Evolutionary conservation across 2,888 invertebrate genomes (phyloP).

Genomic region (Seladonia tumulorum): DNA sequence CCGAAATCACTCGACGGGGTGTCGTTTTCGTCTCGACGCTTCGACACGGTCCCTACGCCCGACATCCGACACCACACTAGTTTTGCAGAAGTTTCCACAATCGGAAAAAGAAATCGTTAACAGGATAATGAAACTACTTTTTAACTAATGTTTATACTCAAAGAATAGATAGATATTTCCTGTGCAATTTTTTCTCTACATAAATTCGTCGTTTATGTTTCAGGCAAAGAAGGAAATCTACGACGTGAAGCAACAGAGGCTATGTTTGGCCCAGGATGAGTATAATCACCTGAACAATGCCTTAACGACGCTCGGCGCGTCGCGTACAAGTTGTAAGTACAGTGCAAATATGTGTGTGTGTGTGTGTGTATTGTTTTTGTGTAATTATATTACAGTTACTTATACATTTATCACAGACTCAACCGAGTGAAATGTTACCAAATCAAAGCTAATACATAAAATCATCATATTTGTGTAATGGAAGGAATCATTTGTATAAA

Average conservation of each 20-base stretch:
- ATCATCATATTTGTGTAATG: neutral
- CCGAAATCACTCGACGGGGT: no score
- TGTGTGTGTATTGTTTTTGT: neutral
- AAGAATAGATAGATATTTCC: neutral
- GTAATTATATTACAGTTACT: neutral
- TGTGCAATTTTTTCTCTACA: neutral
- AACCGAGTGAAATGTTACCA: neutral
- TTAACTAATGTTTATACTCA: neutral
- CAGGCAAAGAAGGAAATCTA: slow-evolving; percentile 99
- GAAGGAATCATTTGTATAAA: no score
- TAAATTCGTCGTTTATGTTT: slow-evolving; percentile 67
- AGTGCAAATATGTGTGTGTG: neutral
- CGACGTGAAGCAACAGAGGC: slow-evolving; percentile 97
- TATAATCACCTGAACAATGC: slow-evolving; percentile 96
- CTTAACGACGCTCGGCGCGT: slow-evolving; percentile 92
- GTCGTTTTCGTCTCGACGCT: no score
- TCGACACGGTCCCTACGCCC: no score
- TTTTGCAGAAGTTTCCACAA: neutral
- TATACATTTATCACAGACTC: neutral
- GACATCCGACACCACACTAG: no score
- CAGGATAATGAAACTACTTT: neutral
- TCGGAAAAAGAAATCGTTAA: neutral
- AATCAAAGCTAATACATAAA: neutral
- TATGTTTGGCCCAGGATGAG: slow-evolving; percentile 97
- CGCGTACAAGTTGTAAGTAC: slow-evolving; percentile 95